Evolutionary conservation across 2,797 vertebrate genomes (phyloP), one percentile per base, ranked within the genome.

Genomic region (Falco rusticolus): DNA sequence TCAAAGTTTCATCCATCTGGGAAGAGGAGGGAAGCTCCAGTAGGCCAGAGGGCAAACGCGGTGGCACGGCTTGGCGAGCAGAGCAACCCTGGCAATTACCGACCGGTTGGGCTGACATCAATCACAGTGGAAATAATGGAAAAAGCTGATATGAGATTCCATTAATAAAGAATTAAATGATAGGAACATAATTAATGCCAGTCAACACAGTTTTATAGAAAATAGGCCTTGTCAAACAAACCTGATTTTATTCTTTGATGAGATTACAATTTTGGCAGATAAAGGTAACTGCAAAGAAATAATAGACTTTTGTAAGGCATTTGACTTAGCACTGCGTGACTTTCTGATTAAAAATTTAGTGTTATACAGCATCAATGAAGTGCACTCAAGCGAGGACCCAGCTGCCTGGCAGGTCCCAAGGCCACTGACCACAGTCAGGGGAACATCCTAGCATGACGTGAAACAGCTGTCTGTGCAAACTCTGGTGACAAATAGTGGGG

Each of bases 201-300:
- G 87, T 89, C 96, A 91, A 95, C 53, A 61, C 0, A 0, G 69
- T 94, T 94, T 90, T 71, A 84, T 72, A 79, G 95, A 93, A 94
- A 97, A 95, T 81, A 88, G 93, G 54, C 31, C 87, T 90, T 96
- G 96, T 95, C 96, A 96, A 97, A 96, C 89, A 93, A 94, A 93
- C 78, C 81, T 92, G 91, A 86, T 91, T 95, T 91, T 75, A 57
- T 65, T 95, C 96, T 81, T 90, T 76, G 91, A 96, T 88, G 91
- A 96, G 87, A 96, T 93, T 93, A 94, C 33, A 48, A 45, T 82
- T 96, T 91, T 86, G 92, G 87, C 87, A 94, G 93, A 94, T 95
- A 95, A 95, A 95, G 84, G 78, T 84, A 91, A 89, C 89, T 29
- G 78, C 4, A 0, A 84, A 91, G 76, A 84, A 92, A 87, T 94